Evolutionary conservation across 2,888 invertebrate species (phyloP), one percentile per base, ranked within the genome.

Genomic region (Mystacides longicornis): DNA sequence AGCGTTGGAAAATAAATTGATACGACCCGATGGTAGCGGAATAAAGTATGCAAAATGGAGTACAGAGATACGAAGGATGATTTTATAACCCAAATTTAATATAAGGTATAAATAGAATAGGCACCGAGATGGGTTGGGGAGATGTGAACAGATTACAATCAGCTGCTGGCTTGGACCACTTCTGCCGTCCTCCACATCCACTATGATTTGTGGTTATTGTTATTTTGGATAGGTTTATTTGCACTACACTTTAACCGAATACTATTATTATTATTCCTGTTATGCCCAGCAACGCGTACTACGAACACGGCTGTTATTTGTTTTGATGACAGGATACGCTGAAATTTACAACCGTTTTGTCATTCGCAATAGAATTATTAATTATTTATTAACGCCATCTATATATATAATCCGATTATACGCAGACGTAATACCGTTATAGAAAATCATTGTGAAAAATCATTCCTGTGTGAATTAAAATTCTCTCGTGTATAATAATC

Each of bases 151-250:
- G 51, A 55, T 55, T 51, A 55, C 33, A 55, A 55, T 51, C 51
- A 27, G 18, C 54, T 49, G 23, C 31, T 21, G 47, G 51, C 33
- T n/a, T n/a, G n/a, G 49, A 51, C 51, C 19, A 16, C 37, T 37
- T 37, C 37, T 37, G 37, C 3, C 16, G 14, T 16, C 16, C 7
- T 3, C 3, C 16, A 7, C 37, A 37, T 37, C 9, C 18, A 23
- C 19, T 23, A 23, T 55, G 55, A 55, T 55, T 55, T 55, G 55
- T 50, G 49, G 54, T 54, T 54, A 55, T 55, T 51, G 55, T 51
- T 21, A 55, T 51, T 46, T 27, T 42, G 37, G 49, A 54, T 18
- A 16, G 49, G 43, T 18, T 48, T 48, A 48, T 48, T 48, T 48
- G 48, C 48, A 48, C 22, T 21, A 48, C 48, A 48, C 48, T 48